These are phyloP conservation scores for Neocrepidodera transversa DNA, from an alignment of 2,888 invertebrate genomes.

Conservation along the genomic window DNA sequence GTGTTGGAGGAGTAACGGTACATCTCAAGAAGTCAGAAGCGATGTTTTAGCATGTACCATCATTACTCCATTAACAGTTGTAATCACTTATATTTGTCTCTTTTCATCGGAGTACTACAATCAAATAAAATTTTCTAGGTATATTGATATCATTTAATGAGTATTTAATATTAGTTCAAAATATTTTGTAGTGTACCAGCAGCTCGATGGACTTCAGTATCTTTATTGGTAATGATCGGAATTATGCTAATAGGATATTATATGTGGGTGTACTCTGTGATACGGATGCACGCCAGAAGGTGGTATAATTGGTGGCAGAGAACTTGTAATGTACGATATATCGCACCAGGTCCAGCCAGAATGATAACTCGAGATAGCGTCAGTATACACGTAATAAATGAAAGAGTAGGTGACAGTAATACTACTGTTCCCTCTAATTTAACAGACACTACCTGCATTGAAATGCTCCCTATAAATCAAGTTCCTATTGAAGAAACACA, in stretches of 20 bases:
- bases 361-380: neutral
- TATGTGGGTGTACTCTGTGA: conserved; percentile 63
- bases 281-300: conserved; percentile 61
- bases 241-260: conserved; percentile 63
- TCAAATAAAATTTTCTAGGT: conserved; percentile 58
- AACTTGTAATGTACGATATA: conserved; percentile 61
- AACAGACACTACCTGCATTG: neutral
- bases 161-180: too few relatives aligned
- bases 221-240: conserved; percentile 61
- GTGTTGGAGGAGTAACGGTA: conserved; percentile 59
- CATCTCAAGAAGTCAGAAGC: conserved; percentile 56
- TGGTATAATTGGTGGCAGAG: conserved; percentile 67
- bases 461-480: neutral
- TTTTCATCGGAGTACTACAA: conserved; percentile 64
- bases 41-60: conserved; percentile 67
- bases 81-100: conserved; percentile 63
- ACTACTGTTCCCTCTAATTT: neutral
- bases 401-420: neutral
- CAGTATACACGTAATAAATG: neutral
- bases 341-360: conserved; percentile 16
- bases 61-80: conserved; percentile 66
- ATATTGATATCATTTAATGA: neutral
- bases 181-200: conserved; percentile 56
- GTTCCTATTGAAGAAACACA: neutral
- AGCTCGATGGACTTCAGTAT: conserved; percentile 62